Conservation (phyloP, 2,113 vertebrate genomes). For the Tachysurus vachellii region DNA sequence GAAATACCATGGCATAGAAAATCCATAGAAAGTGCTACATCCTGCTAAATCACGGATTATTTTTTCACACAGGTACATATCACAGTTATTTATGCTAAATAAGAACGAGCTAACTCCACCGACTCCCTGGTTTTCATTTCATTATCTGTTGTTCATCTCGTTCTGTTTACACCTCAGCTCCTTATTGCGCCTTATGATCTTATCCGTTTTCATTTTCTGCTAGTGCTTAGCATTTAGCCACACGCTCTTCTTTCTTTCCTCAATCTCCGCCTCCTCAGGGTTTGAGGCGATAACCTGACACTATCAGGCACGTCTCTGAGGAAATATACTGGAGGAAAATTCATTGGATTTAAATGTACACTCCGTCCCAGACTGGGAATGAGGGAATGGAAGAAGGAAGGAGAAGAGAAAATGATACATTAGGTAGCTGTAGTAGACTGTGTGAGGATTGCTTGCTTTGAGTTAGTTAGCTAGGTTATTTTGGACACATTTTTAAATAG, state of each 20-base stretch:
- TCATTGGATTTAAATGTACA: constrained; percentile 71
- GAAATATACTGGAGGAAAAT: constrained; percentile 69
- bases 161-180: constrained; percentile 70
- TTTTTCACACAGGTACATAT: neutral
- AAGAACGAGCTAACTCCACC: constrained; percentile 34
- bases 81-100: neutral
- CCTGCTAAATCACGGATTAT: neutral
- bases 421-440: neutral
- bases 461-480: neutral
- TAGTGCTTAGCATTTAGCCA: constrained; percentile 56
- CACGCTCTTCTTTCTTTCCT: constrained; percentile 40
- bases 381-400: constrained; percentile 38
- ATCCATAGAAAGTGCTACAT: neutral
- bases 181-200: constrained; percentile 71
- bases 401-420: constrained; percentile 12
- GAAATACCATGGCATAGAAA: neutral
- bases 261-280: constrained; percentile 6
- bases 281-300: constrained; percentile 59
- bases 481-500: neutral
- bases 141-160: constrained; percentile 65
- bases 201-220: constrained; percentile 76
- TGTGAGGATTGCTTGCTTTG: neutral
- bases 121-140: constrained; percentile 44
- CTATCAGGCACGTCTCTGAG: constrained; percentile 60
- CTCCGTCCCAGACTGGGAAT: constrained; percentile 65